Conservation (phyloP, 2,113 vertebrate species). For the Trachemys scripta region DNA sequence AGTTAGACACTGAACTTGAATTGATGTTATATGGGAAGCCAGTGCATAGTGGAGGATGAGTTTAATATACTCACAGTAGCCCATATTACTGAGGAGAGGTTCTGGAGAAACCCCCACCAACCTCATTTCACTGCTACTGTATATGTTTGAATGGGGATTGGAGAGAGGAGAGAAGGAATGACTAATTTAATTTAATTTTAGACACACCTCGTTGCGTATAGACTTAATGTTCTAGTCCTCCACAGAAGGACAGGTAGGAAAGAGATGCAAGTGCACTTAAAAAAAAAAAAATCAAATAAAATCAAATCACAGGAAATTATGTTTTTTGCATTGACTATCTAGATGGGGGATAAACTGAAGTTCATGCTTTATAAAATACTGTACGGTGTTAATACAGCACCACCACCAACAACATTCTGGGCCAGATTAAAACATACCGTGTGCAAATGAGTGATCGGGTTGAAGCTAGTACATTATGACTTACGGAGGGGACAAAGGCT, state of each 20-base stretch:
- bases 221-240: not conserved
- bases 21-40: not conserved
- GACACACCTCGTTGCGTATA: not conserved
- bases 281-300: not conserved
- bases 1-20: not conserved
- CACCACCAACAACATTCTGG: not conserved
- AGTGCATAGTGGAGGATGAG: fast-evolving
- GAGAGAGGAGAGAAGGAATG: not conserved
- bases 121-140: not conserved
- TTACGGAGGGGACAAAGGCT: not conserved
- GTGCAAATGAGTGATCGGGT: not conserved
- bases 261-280: not conserved
- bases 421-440: not conserved
- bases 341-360: not conserved
- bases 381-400: not conserved
- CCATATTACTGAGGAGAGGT: not conserved
- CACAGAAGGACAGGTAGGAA: not conserved
- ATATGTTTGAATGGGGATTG: not conserved
- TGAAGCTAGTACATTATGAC: not conserved
- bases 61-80: not conserved
- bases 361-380: not conserved
- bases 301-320: not conserved
- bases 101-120: not conserved
- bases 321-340: not conserved
- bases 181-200: not conserved